Base-by-base conservation (phyloP, 2,113 vertebrate species). In the Dromiciops gliroides region DNA sequence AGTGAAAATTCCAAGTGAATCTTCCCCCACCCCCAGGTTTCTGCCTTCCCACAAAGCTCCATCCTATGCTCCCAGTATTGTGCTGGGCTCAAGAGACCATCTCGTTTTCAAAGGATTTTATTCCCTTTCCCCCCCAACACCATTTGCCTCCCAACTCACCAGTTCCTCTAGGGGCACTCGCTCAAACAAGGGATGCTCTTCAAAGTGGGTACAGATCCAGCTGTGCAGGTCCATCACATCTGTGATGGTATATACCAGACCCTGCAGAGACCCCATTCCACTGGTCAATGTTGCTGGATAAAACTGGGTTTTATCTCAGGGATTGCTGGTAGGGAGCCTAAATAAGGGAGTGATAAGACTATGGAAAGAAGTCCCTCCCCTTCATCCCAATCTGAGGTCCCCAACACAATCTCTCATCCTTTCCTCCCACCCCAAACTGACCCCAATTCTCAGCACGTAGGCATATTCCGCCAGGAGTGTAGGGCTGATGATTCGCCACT, bases 401-500 rank as follows among this genome's bases (percentile, higher is more conserved):
- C 51, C 90, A n/a, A 14, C n/a, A 89, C 5, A 93, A 92, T 26
- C n/a, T 53, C 22, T 56, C 16, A 26, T 47, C 26, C 48, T 31
- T 92, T 37, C 67, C 23, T 50, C 49, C 52, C 8, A 47, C 31
- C 28, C 37, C 28, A 3, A 0, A 56, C 99, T 98, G 98, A 99
- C 99, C 99, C 99, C 99, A 0, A 99, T 52, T 93, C 99, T 98
- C 48, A 99, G 98, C 12, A 99, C 98, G 91, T 99, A 99, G 93
- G 99, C 99, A 6, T 99, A 99, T 95, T 99, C 99, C 25, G 99
- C 99, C 96, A 99, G 96, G 96, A 99, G 93, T 0, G 99, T 99
- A 37, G 99, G 96, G 95, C 99, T 99, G 96, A 99, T 99, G 97
- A 99, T 99, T 98, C 99, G 98, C 99, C 99, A 99, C 95, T 99